Conservation (phyloP, 2,888 invertebrate genomes). For the Mechanitis messenoides region DNA sequence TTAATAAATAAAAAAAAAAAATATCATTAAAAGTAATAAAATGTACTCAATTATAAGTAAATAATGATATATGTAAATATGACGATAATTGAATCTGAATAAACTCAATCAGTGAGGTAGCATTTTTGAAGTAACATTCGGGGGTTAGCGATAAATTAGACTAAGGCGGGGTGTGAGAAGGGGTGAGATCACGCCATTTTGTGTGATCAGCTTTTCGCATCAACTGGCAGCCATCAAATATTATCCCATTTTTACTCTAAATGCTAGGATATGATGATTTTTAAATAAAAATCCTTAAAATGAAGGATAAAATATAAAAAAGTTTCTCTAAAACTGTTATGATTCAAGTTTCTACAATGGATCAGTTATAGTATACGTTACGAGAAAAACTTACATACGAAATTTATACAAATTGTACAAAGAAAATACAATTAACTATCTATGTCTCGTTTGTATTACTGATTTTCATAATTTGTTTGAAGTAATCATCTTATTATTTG, state of each 20-base stretch:
- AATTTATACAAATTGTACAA: too few species aligned
- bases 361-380: too few species aligned
- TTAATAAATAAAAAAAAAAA: too few species aligned
- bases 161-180: conserved; percentile 11
- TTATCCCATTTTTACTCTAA: conserved; percentile 5
- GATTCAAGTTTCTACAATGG: too few species aligned
- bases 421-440: too few species aligned
- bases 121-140: conserved; percentile 4
- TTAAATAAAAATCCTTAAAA: not conserved
- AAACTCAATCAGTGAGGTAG: conserved; percentile 4
- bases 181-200: conserved; percentile 19
- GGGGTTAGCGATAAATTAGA: conserved; percentile 6
- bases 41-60: not conserved
- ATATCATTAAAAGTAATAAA: too few species aligned
- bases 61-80: not conserved
- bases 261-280: conserved; percentile 10
- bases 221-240: conserved; percentile 17
- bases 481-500: too few species aligned
- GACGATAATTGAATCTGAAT: conserved; percentile 1
- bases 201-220: conserved; percentile 24
- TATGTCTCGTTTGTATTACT: too few species aligned
- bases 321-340: too few species aligned
- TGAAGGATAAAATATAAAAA: too few species aligned
- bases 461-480: too few species aligned
- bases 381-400: too few species aligned